Conservation (phyloP, 2,888 invertebrate genomes). For the Sympetrum striolatum region DNA sequence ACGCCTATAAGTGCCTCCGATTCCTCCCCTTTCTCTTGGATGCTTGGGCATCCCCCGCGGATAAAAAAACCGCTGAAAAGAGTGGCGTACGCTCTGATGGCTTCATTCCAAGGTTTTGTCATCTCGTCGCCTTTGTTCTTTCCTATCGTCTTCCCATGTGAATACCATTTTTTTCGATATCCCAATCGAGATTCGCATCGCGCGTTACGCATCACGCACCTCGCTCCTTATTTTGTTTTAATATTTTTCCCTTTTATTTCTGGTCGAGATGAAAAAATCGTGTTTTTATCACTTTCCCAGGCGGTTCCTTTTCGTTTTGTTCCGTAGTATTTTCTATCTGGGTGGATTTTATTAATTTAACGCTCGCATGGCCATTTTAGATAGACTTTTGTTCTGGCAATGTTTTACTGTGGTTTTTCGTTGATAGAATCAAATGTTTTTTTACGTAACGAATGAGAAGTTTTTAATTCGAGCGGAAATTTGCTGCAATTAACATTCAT, state of each 20-base stretch:
- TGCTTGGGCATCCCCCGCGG: not conserved
- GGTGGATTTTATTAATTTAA: not conserved
- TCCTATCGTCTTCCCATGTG: not conserved
- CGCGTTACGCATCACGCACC: not conserved
- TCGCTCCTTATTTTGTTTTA: not conserved
- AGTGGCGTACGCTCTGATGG: not conserved
- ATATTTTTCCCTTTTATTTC: not conserved
- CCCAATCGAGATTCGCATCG: not conserved
- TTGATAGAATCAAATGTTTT: no score
- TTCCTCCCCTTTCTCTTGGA: not conserved
- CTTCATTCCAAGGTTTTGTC: slow-evolving; percentile 11
- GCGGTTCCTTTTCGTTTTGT: not conserved
- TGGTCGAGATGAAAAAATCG: not conserved
- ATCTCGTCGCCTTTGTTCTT: not conserved
- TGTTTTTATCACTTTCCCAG: not conserved
- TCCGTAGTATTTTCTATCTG: not conserved
- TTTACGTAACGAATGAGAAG: no score
- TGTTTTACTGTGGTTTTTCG: no score
- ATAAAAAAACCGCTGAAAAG: not conserved
- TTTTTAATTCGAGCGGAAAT: no score
- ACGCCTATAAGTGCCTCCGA: not conserved
- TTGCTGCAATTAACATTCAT: no score
- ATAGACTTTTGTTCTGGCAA: no score
- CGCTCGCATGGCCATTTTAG: not conserved
- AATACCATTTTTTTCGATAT: not conserved